Base-by-base conservation (phyloP, 2,113 vertebrate species). In the Cacatua alba region DNA sequence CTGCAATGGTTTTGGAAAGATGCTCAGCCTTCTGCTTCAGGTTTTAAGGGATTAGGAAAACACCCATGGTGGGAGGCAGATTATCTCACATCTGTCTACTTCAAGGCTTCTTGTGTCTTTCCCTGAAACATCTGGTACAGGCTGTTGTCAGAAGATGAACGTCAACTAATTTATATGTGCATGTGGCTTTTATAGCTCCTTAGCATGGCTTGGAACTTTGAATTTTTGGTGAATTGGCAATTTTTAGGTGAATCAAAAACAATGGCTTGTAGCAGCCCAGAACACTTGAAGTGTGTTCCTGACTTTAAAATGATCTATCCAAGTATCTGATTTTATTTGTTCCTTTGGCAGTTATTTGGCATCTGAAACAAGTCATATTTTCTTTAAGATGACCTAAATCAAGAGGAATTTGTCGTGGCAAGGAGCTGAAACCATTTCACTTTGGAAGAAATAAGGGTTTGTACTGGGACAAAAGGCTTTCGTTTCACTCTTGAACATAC, bases 1-100 rank as follows among this genome's bases (percentile, higher is more conserved):
- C 83, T 88, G 72, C 72, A 41, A 3, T 68, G 67, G 53, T 91
- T 81, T 83, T 95, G 48, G 82, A 86, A 82, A 71, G 83, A 90
- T 60, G 7, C 52, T 90, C 65, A 81, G 68, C 43, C 75, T 90
- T 76, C 92, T 89, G 82, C 95, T 86, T 92, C 95, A 95, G 90
- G 67, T 92, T 96, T 92, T 88, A 88, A 93, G 60, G 89, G 86
- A 95, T 95, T 94, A 94, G 89, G 83, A 92, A 86, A 87, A 90
- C 88, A 95, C 85, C 80, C 80, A 13, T 44, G 68, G 82, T 88
- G 92, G 69, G 92, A 96, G 44, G 85, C 88, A 93, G 71, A 96
- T 96, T 93, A 94, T 88, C 86, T 92, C 92, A 92, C 93, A 97
- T 94, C 90, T 96, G 90, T 71, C 86, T 93, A 6, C 82, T 88